Evolutionary conservation across 2,888 invertebrate genomes (phyloP), one percentile per base, ranked within the genome.

Genomic region (Lasioglossum lativentre): DNA sequence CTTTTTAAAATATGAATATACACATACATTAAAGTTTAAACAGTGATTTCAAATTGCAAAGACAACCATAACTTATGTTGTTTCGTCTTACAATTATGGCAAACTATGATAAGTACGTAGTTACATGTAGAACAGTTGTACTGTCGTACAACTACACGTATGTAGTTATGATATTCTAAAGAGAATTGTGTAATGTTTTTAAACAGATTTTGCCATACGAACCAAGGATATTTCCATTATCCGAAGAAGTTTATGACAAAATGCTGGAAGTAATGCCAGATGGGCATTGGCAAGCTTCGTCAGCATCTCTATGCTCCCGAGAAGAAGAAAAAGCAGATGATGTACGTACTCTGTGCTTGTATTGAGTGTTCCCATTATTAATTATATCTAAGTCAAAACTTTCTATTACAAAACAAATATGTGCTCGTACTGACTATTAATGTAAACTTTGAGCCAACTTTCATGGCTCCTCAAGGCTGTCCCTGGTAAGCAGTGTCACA

Each of bases 131-230:
- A 8, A 14, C 8, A 52, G 23, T 52, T 52, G 52, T 52, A 52
- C 23, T 2, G 8, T 52, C 2, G 23, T 52, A 23, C 52, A 52
- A 52, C 10, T 23, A 23, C 52, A 10, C 6, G 23, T 52, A n/a
- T 52, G 52, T 23, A 52, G 10, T 30, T 59, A 45, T 12, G 2
- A 47, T 70, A 75, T 42, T 42, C 12, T 42, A 47, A 45, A 47
- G 16, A 34, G 23, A 27, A 45, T 56, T 63, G 16, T 47, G 8
- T 71, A 40, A 73, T 63, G 40, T 70, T 80, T 88, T 68, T 23
- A 71, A 95, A 47, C 96, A 97, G 96, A 96, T 97, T 93, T 96
- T 96, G 88, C 98, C 98, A 19, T 98, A 97, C 95, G 97, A 98
- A 83, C 96, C 97, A 63, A 96, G 98, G 75, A 95, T 95, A 87